Conservation (phyloP, 2,797 vertebrate species). For the Mormyrus proboscirostris region DNA sequence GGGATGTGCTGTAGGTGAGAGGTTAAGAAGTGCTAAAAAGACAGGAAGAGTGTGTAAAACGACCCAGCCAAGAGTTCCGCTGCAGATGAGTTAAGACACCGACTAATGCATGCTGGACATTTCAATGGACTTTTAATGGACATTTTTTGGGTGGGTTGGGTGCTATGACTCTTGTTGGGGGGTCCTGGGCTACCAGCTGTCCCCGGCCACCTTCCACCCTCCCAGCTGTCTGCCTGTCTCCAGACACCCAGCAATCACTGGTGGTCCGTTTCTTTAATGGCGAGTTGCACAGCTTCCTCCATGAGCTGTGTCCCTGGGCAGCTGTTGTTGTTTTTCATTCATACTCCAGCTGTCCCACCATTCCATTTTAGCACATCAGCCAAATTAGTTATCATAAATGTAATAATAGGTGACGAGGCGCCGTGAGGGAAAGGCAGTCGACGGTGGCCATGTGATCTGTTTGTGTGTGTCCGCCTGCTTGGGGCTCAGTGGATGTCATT, state of each 20-base stretch:
- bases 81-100: background rate
- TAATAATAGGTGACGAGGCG: background rate
- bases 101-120: background rate
- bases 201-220: slow-evolving; percentile 19
- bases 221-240: slow-evolving; percentile 29
- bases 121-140: slow-evolving; percentile 20
- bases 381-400: background rate
- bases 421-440: background rate
- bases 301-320: background rate
- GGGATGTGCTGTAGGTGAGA: background rate
- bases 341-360: background rate
- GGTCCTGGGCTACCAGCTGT: slow-evolving; percentile 35
- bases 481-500: background rate
- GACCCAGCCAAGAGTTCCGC: background rate
- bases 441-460: background rate
- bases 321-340: background rate
- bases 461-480: background rate
- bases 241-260: slow-evolving; percentile 7
- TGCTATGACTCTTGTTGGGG: slow-evolving; percentile 30
- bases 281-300: background rate
- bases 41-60: background rate
- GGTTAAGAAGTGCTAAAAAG: background rate
- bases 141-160: slow-evolving; percentile 17
- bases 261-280: slow-evolving; percentile 23
- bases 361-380: background rate